Evolutionary conservation across 2,888 invertebrate genomes (phyloP), one percentile per base, ranked within the genome.

Genomic region (Nomada fabriciana): DNA sequence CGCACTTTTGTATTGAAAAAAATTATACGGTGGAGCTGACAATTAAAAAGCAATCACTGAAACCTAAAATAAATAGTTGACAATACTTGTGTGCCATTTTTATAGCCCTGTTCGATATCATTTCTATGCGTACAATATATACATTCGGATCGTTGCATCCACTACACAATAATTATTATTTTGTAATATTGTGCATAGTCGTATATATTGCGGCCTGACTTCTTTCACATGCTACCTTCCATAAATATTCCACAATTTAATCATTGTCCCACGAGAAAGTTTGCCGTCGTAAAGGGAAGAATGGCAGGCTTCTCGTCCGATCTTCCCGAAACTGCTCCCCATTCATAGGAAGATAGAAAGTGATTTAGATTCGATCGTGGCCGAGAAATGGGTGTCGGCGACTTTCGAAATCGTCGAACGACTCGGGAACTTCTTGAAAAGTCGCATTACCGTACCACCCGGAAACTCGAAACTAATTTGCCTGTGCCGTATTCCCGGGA

Each of bases 391-490:
- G 60, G 13, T 25, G 55, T 57, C 50, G 60, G 42, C 68, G 75
- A 83, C 74, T 83, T 77, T 74, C 63, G 64, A 20, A 75, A 83
- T 82, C 78, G 70, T 71, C 74, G 76, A 67, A 42, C 76, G 61
- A 11, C 36, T 23, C 25, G 52, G 52, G 74, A 82, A 83, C 75
- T 83, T 71, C 77, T 74, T 68, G 83, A 71, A 72, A 82, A 83
- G 61, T 82, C 75, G 75, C 83, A 65, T 82, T 83, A 83, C 71
- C 61, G 36, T 52, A 42, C 60, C 68, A 61, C 60, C 57, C 68
- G 77, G 69, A 72, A 82, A 80, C 74, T 78, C 78, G 75, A 82
- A 83, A 83, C 83, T 83, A 83, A 83, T 83, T 83, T 83, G 70
- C 78, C 59, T 64, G 61, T 57, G 50, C 61, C 36, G 63, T 60